Percentiles rank a stretch among this genome's conserved stretches.
These are phyloP conservation scores for Ricordea florida DNA, from an alignment of 92 coral and sea anemone species.

Conservation along the genomic window DNA sequence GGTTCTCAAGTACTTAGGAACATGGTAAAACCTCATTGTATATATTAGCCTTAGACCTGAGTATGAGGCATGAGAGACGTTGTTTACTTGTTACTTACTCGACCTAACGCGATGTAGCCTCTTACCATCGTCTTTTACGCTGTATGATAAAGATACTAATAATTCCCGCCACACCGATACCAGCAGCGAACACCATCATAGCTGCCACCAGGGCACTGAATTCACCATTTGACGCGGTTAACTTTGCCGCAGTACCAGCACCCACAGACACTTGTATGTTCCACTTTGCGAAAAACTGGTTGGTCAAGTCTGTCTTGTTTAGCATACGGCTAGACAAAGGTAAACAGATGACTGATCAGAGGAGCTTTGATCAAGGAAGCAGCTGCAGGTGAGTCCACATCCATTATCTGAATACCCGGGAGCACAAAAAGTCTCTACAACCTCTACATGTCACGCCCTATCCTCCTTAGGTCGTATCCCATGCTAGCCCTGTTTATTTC, in stretches of 20 bases:
- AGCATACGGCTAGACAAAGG: conserved; percentile 7
- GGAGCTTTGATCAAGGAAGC: no score
- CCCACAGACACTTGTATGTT: conserved; percentile 20
- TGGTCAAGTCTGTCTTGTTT: conserved; percentile 13
- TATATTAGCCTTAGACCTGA: background rate
- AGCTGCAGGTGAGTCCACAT: no score
- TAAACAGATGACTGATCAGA: background rate
- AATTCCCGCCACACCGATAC: conserved; percentile 73
- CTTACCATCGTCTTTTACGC: conserved; percentile 62
- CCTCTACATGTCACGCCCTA: no score
- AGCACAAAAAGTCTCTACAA: no score
- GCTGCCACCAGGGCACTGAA: conserved; percentile 75
- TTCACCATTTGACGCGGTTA: background rate
- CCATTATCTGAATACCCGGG: no score
- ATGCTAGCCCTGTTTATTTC: no score
- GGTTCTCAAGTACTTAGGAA: no score
- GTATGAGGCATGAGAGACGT: background rate
- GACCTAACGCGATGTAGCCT: background rate
- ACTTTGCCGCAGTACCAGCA: background rate
- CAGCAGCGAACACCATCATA: conserved; percentile 51
- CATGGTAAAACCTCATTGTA: no score
- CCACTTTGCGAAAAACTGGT: conserved; percentile 27
- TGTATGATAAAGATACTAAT: conserved; percentile 55
- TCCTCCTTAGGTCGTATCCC: no score
- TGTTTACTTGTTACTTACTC: background rate